A percentile compares a stretch with the other conserved stretches of the same genome.
Evolutionary conservation across 2,113 vertebrate genomes (phyloP).

Genomic region (Laticauda laticaudata): DNA sequence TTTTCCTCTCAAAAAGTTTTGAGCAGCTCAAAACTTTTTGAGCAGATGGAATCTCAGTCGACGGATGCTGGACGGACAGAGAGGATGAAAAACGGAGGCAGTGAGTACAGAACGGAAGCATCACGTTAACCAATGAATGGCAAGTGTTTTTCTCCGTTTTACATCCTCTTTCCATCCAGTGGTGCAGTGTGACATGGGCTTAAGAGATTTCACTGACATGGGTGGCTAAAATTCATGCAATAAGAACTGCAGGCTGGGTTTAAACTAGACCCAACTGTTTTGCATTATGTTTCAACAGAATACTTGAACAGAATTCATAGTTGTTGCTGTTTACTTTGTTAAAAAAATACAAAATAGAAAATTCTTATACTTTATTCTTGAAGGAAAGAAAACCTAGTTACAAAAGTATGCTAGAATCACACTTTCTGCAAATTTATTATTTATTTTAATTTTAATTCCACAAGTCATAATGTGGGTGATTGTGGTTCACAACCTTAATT

Average conservation of each 20-base stretch:
- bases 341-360: constrained; percentile 1
- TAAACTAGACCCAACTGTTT: background rate
- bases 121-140: no score
- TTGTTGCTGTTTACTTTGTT: background rate
- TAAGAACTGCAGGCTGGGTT: background rate
- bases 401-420: background rate
- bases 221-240: background rate
- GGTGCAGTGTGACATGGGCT: no score
- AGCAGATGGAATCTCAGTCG: no score
- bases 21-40: no score
- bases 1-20: no score
- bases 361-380: background rate
- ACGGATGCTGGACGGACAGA: no score
- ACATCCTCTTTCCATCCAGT: no score
- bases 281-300: background rate
- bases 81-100: no score
- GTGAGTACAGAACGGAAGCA: no score
- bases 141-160: no score
- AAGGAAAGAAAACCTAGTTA: background rate
- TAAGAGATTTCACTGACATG: background rate
- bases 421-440: background rate
- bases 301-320: background rate
- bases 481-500: background rate
- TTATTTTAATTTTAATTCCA: background rate
- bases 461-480: background rate